These are phyloP conservation scores for Gephyroberyx darwinii DNA, from an alignment of 2,797 vertebrate genomes.

Conservation along the genomic window DNA sequence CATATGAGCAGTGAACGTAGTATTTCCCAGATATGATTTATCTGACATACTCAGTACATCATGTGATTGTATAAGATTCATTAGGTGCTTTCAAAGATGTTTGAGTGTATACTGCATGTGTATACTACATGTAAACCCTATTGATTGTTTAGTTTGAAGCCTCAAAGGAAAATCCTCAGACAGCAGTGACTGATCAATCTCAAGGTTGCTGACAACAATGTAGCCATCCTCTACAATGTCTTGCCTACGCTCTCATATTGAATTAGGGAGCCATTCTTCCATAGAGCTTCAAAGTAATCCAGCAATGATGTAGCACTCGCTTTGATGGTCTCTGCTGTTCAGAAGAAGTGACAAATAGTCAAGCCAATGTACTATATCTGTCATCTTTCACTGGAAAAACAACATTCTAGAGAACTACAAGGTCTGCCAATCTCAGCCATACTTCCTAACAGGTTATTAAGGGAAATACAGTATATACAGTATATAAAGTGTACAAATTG, in stretches of 20 bases:
- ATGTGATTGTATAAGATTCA: background rate
- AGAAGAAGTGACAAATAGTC: background rate
- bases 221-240: background rate
- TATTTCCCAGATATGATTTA: too few species aligned
- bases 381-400: constrained; percentile 19
- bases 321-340: constrained; percentile 16
- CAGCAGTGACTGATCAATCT: constrained; percentile 8
- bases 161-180: constrained; percentile 13
- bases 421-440: constrained; percentile 13
- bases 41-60: too few species aligned
- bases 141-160: background rate
- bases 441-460: constrained; percentile 19
- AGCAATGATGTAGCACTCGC: constrained; percentile 12
- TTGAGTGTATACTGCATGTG: too few species aligned
- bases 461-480: constrained; percentile 8
- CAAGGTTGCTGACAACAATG: constrained; percentile 23
- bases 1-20: too few species aligned
- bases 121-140: constrained; percentile 6
- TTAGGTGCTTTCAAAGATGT: too few species aligned
- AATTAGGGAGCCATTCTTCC: constrained; percentile 18
- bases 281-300: constrained; percentile 29
- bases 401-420: constrained; percentile 10
- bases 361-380: background rate
- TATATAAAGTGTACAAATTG: constrained; percentile 24
- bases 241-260: background rate